Conservation (phyloP, 2,797 vertebrate genomes). For the Xenopus petersii region DNA sequence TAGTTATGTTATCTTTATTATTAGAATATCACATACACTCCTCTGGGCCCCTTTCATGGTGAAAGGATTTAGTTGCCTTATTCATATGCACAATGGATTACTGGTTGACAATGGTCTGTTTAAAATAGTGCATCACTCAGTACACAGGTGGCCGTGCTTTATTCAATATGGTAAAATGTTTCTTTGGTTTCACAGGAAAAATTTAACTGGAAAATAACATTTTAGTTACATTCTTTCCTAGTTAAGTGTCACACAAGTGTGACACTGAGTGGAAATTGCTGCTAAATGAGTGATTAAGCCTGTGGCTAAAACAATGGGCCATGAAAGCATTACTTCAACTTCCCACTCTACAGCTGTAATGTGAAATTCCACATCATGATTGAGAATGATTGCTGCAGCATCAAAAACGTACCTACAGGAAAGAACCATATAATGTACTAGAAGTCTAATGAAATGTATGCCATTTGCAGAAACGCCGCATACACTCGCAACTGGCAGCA, state of each 20-base stretch:
- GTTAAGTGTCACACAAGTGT: constrained; percentile 38
- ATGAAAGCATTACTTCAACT: constrained; percentile 36
- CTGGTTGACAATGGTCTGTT: too few species aligned
- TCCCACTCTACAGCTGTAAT: constrained; percentile 35
- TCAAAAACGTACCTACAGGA: neutral
- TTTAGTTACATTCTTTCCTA: constrained; percentile 31
- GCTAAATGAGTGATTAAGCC: constrained; percentile 42
- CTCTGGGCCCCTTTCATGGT: too few species aligned
- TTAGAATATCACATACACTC: too few species aligned
- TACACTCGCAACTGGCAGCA: too few species aligned
- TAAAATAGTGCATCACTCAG: neutral
- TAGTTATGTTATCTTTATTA: too few species aligned
- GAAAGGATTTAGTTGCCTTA: too few species aligned
- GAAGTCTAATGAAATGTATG: too few species aligned
- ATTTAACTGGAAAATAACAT: constrained; percentile 17
- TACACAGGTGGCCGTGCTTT: neutral
- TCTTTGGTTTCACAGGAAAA: constrained; percentile 22
- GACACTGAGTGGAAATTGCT: constrained; percentile 41
- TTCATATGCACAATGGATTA: too few species aligned
- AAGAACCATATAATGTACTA: too few species aligned
- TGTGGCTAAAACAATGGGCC: constrained; percentile 23
- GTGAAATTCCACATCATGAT: constrained; percentile 42
- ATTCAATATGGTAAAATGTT: neutral
- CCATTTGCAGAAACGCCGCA: too few species aligned
- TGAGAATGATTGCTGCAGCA: constrained; percentile 4